Evolutionary conservation across 2,888 invertebrate genomes (phyloP), one percentile per base, ranked within the genome.

Genomic region (Aspidiotus rigidus): DNA sequence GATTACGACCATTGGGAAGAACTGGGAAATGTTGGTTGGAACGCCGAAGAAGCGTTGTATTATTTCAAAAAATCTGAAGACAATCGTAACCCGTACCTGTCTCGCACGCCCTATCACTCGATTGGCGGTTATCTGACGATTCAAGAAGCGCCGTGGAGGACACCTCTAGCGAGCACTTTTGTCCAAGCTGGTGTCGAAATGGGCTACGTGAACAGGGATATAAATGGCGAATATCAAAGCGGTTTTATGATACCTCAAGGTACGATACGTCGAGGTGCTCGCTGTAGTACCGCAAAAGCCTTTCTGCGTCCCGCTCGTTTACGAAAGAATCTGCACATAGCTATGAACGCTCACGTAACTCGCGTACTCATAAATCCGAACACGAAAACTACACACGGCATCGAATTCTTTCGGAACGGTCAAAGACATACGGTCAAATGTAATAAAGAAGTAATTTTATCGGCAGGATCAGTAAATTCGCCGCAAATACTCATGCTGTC

Each of bases 401-500:
- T 93, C 0, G 89, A 91, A 76, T 90, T 92, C 75, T 79, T 88
- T 3, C 83, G 89, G 59, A 86, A 89, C 64, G 86, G 86, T 62
- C 85, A 86, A 78, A 76, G 88, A 0, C 85, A 87, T 74, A 82
- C 88, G 62, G 85, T 92, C 2, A 80, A 87, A 70, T 91, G 93
- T 0, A 83, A 83, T 44, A 92, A 89, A 77, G 94, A 94, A 78
- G 89, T 98, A 0, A 89, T 98, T 62, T 76, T 98, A 2, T 90
- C 92, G 0, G 93, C 88, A 0, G 98, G 98, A 0, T 85, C 96
- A 0, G 84, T 99, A 0, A 96, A 95, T 77, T 90, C 95, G 0
- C 93, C 98, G 0, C 97, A 99, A 77, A 76, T 98, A 2, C 79
- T 98, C 54, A 93, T 97, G 93, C 78, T 98, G 0, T 93, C 93